Conservation (phyloP, 2,113 vertebrate species). For the western clawed frog (Xenopus tropicalis) region UCB_Xtro_10.0 CM004450.2:70060501-70061000, state of each 20-base stretch:
- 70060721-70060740: slow-evolving; percentile 2
- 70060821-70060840: too few species aligned
- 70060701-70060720: slow-evolving; percentile 94
- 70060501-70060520: slow-evolving; percentile 68
- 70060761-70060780: not conserved
- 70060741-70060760: not conserved
- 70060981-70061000: too few species aligned
- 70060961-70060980: too few species aligned
- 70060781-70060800: too few species aligned
- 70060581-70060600: slow-evolving; percentile 95
- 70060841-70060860: too few species aligned
- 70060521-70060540: slow-evolving; percentile 95
- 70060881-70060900: too few species aligned
- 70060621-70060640: slow-evolving; percentile 99
- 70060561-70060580: slow-evolving; percentile 87
- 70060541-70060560: slow-evolving; percentile 96
- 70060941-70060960: too few species aligned
- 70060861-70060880: too few species aligned
- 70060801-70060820: too few species aligned
- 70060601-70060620: slow-evolving; percentile 95
- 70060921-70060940: too few species aligned
- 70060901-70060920: too few species aligned
- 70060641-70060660: slow-evolving; percentile 98
- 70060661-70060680: slow-evolving; percentile 99
- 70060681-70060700: slow-evolving; percentile 97